A percentile compares a stretch with the other conserved stretches of the same genome.
These are phyloP conservation scores for Acanthopagrus latus DNA, from an alignment of 2,797 vertebrate genomes.

Conservation along the genomic window DNA sequence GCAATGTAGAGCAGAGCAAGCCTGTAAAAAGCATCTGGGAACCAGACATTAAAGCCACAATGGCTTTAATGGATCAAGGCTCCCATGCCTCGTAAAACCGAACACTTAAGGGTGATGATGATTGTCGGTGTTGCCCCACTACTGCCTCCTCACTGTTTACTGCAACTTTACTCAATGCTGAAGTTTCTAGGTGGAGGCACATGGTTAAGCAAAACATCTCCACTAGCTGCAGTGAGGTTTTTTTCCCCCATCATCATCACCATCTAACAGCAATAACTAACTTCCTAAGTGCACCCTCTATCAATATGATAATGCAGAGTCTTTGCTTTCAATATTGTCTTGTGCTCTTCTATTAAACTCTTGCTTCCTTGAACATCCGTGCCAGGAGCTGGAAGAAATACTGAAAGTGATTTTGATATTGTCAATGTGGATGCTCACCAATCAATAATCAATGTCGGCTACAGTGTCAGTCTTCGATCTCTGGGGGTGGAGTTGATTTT, in stretches of 20 bases:
- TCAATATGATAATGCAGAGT: not conserved
- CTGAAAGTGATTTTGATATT: not conserved
- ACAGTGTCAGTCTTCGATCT: not conserved
- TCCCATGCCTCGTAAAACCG: conserved; percentile 64
- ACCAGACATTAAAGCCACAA: conserved; percentile 75
- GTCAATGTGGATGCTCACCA: not conserved
- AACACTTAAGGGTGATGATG: conserved; percentile 71
- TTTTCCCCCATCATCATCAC: not conserved
- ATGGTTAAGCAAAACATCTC: conserved; percentile 17
- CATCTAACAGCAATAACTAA: not conserved
- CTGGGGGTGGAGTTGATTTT: not conserved
- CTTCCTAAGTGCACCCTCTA: conserved; percentile 1
- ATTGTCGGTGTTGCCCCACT: conserved; percentile 47
- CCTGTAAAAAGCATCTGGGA: conserved; percentile 82
- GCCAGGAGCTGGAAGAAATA: not conserved
- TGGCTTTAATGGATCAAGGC: conserved; percentile 73
- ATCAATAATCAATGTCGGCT: not conserved
- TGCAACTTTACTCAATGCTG: not conserved
- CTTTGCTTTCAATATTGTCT: not conserved
- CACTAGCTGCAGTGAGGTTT: not conserved
- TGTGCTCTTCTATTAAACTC: not conserved
- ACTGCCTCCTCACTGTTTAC: conserved; percentile 46
- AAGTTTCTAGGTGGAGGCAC: conserved; percentile 23
- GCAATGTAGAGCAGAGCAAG: conserved; percentile 60
- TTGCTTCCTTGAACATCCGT: not conserved